Evolutionary conservation across 2,797 vertebrate species (phyloP).

Genomic region (Sebastes minor): DNA sequence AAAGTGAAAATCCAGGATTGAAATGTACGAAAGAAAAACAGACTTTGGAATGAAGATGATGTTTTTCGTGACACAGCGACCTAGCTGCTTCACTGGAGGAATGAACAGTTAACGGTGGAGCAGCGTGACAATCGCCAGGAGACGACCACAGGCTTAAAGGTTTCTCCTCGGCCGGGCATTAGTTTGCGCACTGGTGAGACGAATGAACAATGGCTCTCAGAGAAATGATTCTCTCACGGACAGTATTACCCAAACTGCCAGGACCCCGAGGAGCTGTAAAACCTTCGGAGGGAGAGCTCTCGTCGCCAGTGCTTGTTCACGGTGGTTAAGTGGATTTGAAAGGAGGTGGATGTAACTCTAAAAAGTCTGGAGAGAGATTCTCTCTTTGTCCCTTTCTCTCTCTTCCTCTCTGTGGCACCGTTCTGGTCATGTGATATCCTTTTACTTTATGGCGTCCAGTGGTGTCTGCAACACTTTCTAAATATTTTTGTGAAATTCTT

Average conservation of each 20-base stretch:
- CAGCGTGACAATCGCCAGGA: constrained; percentile 6
- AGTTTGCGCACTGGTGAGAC: constrained; percentile 2
- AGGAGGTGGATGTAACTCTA: constrained; percentile 9
- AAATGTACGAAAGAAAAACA: neutral
- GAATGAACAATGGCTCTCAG: neutral
- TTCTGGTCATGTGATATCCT: constrained; percentile 74
- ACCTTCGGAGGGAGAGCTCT: neutral
- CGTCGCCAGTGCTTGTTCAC: neutral
- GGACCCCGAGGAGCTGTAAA: neutral
- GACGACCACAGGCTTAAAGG: neutral
- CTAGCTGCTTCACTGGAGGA: neutral
- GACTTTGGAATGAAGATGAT: neutral
- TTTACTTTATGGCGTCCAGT: constrained; percentile 69
- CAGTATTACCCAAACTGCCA: neutral
- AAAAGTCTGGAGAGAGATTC: constrained; percentile 26
- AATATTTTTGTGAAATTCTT: constrained; percentile 84
- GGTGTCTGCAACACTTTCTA: constrained; percentile 72
- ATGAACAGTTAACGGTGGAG: neutral
- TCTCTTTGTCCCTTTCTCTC: constrained; percentile 14
- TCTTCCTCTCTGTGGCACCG: constrained; percentile 59
- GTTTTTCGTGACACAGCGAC: constrained; percentile 1
- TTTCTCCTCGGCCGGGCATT: constrained; percentile 23
- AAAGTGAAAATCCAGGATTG: neutral
- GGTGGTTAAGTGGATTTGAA: neutral
- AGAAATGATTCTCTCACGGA: neutral